Base-by-base conservation (phyloP, 2,113 vertebrate genomes). In the Macquaria ambigua region DNA sequence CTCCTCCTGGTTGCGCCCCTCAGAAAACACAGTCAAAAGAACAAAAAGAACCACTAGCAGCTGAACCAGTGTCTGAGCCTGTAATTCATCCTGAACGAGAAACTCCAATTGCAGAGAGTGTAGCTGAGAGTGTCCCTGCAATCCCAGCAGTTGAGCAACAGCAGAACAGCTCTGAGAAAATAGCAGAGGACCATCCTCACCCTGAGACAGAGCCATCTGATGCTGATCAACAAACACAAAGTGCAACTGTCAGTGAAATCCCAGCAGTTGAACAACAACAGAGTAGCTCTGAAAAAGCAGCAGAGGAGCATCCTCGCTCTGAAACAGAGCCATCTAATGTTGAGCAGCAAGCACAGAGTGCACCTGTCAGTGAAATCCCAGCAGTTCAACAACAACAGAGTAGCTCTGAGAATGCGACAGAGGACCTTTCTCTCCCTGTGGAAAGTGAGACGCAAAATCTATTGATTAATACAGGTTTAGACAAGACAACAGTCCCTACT, bases 1-100 rank as follows among this genome's bases (percentile, higher is more conserved):
- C 89, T 89, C 64, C 88, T 86, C 50, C 75, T 75, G 96, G 96
- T 91, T 53, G 69, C 0, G 93, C 85, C 79, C 90, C 88, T 48
- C 95, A 95, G 55, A 88, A 91, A 79, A 82, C 52, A 77, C 71
- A 90, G 66, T 82, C 84, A 86, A 66, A 84, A 55, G 79, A 84
- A 64, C 53, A 77, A 88, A 53, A 78, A 78, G 62, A 90, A 41
- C 12, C 28, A 25, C 21, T 52, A 31, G 20, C 15, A 77, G 52
- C 53, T 64, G 77, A 88, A 25, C 62, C 63, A 3, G 56, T 59
- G 1, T 59, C 71, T 62, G 79, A 91, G n/a, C 55, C 69, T 74
- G 67, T 74, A 14, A 67, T 37, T 77, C 55, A 73, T 28, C 39
- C 61, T 59, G 64, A 84, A 25, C 52, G 77, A 66, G 61, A 82